Conservation (phyloP, 2,113 vertebrate species). For the Raphicerus campestris region DNA sequence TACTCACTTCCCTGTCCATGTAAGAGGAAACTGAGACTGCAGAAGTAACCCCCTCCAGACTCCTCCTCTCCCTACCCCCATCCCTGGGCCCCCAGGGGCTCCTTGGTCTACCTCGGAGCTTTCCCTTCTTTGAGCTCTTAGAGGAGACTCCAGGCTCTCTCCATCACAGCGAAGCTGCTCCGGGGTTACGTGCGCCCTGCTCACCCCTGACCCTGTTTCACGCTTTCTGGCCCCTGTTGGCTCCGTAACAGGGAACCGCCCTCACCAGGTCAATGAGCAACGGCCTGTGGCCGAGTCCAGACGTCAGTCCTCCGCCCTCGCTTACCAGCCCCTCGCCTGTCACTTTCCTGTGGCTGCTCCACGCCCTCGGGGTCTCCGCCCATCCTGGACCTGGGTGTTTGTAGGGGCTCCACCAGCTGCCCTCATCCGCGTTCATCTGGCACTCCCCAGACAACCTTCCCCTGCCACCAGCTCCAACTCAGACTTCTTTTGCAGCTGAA, state of each 20-base stretch:
- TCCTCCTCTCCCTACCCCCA: background rate
- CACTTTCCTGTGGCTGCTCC: background rate
- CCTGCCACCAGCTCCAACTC: too few relatives aligned
- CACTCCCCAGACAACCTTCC: background rate
- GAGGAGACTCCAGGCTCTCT: background rate
- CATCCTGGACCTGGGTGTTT: background rate
- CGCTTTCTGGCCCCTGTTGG: background rate
- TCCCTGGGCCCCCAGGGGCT: accelerated
- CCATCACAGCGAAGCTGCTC: background rate
- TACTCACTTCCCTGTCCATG: background rate
- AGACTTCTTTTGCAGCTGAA: background rate
- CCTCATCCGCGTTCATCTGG: background rate
- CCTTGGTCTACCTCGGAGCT: background rate
- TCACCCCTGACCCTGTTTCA: background rate
- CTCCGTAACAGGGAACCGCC: background rate
- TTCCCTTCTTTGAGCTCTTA: background rate
- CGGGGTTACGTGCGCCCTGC: accelerated
- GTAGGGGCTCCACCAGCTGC: background rate
- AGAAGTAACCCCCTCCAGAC: background rate
- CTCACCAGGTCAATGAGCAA: background rate
- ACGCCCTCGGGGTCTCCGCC: background rate
- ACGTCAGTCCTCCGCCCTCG: background rate
- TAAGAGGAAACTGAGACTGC: background rate
- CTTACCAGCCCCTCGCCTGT: background rate
- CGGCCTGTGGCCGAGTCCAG: background rate